Evolutionary conservation across 92 coral and sea anemone genomes (phyloP).

Genomic region (Bergia puertoricense): DNA sequence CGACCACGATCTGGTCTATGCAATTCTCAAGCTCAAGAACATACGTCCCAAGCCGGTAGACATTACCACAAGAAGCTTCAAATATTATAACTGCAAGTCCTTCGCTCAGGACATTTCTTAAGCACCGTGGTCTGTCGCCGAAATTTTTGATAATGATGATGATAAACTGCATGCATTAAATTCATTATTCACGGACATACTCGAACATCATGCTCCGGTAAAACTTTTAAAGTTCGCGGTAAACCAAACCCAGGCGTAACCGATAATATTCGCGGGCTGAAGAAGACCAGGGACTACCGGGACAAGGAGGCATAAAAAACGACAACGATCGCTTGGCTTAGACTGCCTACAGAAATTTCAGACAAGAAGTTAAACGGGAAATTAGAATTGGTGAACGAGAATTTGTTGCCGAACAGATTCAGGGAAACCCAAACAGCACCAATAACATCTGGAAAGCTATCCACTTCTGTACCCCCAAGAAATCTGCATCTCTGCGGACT

Average conservation of each 20-base stretch:
- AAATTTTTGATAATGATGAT: conserved; percentile 44
- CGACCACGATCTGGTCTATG: conserved; percentile 54
- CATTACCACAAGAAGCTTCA: too few relatives aligned
- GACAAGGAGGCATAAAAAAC: conserved; percentile 40
- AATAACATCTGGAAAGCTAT: conserved; percentile 58
- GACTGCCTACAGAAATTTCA: conserved; percentile 45
- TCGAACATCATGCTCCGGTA: conserved; percentile 60
- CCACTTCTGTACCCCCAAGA: conserved; percentile 40
- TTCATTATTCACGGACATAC: conserved; percentile 45
- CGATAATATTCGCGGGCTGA: conserved; percentile 17
- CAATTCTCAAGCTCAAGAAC: not conserved
- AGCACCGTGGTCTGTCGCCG: conserved; percentile 59
- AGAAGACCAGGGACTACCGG: conserved; percentile 46
- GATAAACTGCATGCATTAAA: conserved; percentile 49
- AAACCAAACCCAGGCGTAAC: conserved; percentile 42
- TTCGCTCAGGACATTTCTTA: conserved; percentile 1
- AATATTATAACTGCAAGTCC: too few relatives aligned
- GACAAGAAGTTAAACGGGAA: conserved; percentile 40
- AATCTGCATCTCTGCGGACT: conserved; percentile 25
- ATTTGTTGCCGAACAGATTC: conserved; percentile 44
- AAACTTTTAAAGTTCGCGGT: conserved; percentile 11
- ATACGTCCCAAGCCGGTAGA: too few relatives aligned
- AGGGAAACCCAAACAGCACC: conserved; percentile 35
- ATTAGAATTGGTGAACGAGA: conserved; percentile 48
- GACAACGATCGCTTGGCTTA: conserved; percentile 24